Conservation (phyloP, 2,113 vertebrate species). For the Oplegnathus fasciatus region DNA sequence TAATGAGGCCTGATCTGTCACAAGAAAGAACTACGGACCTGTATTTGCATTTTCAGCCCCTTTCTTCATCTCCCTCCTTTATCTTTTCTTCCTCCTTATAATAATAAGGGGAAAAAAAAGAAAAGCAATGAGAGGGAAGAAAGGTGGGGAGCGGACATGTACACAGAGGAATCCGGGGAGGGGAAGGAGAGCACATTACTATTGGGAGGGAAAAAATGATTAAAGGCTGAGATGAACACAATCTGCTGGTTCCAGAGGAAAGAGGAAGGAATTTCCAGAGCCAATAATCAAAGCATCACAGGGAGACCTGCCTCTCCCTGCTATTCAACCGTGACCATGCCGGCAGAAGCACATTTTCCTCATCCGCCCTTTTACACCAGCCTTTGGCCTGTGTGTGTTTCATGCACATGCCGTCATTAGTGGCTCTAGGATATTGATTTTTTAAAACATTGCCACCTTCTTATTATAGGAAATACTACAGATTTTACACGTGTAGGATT, state of each 20-base stretch:
- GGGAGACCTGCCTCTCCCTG: slow-evolving; percentile 59
- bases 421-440: slow-evolving; percentile 42
- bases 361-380: slow-evolving; percentile 39
- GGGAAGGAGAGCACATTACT: slow-evolving; percentile 71
- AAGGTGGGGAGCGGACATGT: slow-evolving; percentile 47
- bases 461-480: slow-evolving; percentile 13
- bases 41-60: slow-evolving; percentile 83
- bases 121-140: slow-evolving; percentile 51
- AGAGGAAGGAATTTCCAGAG: slow-evolving; percentile 75
- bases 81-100: slow-evolving; percentile 75
- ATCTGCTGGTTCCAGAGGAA: slow-evolving; percentile 75
- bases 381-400: slow-evolving; percentile 23
- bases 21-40: slow-evolving; percentile 81
- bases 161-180: slow-evolving; percentile 71
- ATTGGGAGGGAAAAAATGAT: slow-evolving; percentile 74
- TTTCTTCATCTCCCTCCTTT: slow-evolving; percentile 62
- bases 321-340: slow-evolving; percentile 66
- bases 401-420: slow-evolving; percentile 46
- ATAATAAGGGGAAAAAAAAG: slow-evolving; percentile 62
- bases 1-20: slow-evolving; percentile 87
- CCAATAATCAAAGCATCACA: slow-evolving; percentile 73
- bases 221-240: slow-evolving; percentile 80
- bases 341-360: slow-evolving; percentile 58
- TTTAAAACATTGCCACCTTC: slow-evolving; percentile 9
- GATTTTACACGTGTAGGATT: slow-evolving; percentile 8